Evolutionary conservation across 2,888 invertebrate species (phyloP).

Genomic region (Drosophila mimica): DNA sequence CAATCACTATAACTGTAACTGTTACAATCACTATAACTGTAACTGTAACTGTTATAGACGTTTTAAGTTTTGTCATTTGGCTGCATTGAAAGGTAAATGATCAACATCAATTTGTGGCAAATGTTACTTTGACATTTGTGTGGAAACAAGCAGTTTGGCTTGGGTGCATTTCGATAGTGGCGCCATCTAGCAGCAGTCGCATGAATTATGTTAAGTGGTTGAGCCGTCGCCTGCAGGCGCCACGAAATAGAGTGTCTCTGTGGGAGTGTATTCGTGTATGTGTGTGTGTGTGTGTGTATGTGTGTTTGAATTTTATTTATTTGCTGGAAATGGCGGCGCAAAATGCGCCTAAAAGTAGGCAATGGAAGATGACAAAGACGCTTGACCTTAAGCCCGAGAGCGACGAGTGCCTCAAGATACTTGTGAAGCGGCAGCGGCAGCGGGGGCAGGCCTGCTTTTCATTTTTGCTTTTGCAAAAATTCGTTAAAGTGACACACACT

Average conservation of each 20-base stretch:
- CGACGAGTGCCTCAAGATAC: conserved; percentile 58
- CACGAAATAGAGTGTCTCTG: conserved; percentile 10
- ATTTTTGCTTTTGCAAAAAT: conserved; percentile 19
- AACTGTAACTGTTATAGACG: conserved; percentile 19
- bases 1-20: conserved; percentile 35
- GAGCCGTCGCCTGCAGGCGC: conserved; percentile 57
- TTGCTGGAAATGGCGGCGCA: conserved; percentile 50
- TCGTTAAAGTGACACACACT: conserved; percentile 64
- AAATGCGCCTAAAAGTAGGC: conserved; percentile 60
- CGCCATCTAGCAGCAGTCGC: conserved; percentile 52
- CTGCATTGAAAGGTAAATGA: conserved; percentile 17
- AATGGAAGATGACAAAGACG: conserved; percentile 69
- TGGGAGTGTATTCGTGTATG: neutral
- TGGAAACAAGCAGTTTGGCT: conserved; percentile 16
- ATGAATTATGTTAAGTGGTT: conserved; percentile 75
- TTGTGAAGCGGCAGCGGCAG: conserved; percentile 30
- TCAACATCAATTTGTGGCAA: conserved; percentile 14
- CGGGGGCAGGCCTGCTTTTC: neutral
- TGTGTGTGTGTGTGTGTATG: neutral
- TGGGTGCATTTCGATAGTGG: conserved; percentile 41
- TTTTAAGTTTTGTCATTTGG: conserved; percentile 31
- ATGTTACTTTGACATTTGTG: conserved; percentile 28
- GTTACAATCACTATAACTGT: too few species aligned
- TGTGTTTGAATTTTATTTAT: conserved; percentile 58
- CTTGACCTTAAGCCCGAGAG: conserved; percentile 69